These are phyloP conservation scores for Aplysina aerophoba DNA, from an alignment of 37 sponge, comb jelly and placozoan genomes.

Conservation along the genomic window DNA sequence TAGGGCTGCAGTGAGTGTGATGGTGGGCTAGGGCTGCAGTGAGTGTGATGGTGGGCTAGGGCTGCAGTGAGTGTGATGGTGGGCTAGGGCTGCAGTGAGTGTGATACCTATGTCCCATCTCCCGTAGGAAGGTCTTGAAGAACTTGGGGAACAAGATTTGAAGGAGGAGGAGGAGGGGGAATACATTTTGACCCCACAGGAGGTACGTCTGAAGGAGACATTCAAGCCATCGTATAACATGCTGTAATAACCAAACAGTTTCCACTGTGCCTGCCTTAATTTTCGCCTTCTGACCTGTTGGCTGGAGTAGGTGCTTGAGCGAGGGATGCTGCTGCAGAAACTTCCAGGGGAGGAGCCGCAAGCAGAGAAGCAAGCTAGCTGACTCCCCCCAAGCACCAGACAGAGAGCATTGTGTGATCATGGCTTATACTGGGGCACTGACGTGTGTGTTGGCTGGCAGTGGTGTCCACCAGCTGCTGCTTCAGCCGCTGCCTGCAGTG, in stretches of 20 bases:
- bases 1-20: background rate
- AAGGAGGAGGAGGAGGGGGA: slow-evolving; percentile 1
- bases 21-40: background rate
- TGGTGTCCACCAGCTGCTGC: no score
- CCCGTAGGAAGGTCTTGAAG: background rate
- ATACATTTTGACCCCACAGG: background rate
- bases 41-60: no score
- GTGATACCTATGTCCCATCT: background rate
- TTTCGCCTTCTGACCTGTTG: background rate
- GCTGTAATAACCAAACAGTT: background rate
- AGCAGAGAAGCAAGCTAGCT: no score
- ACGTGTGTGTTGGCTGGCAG: no score
- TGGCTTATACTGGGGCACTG: no score
- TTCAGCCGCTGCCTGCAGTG: no score
- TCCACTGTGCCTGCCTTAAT: background rate
- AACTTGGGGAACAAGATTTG: slow-evolving; percentile 5
- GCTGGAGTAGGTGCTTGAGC: no score
- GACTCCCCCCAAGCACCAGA: no score
- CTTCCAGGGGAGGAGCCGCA: no score
- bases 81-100: background rate
- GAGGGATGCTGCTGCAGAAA: no score
- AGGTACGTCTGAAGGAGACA: background rate
- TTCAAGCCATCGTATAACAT: background rate
- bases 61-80: background rate
- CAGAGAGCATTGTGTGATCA: no score